Base-by-base conservation (phyloP, 1,140 invertebrate genomes). In the Lasaia peninsularis region DNA sequence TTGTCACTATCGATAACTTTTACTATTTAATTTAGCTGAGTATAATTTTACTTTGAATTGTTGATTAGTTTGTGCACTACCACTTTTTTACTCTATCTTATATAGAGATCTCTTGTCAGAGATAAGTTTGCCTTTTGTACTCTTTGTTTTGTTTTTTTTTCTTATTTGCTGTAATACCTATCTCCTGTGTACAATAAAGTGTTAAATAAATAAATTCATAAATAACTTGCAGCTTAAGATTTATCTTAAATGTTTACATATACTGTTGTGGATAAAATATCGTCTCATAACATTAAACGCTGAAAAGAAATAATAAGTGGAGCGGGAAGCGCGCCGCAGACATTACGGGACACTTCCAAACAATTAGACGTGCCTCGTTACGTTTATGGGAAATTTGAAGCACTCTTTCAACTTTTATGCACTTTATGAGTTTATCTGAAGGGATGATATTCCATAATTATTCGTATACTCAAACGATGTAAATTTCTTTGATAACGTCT, bases 361-460 rank as follows among this genome's bases (percentile, higher is more conserved):
- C 80, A 87, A 87, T 87, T 85, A 87, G 78, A 83, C 62, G 67
- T 59, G 69, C 52, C 75, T 86, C 83, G 80, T 84, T 86, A 83
- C 67, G 67, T 81, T 79, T 66, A 75, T 73, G 64, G 65, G 65
- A 68, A 63, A 63, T 67, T 54, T 57, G 54, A 57, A 63, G 60
- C 62, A 54, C 65, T 68, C 67, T 67, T 71, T 65, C 65, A 48
- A 66, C 64, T 67, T 62, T 67, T 67, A 56, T 74, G 64, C 76
- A 60, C 69, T 74, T 77, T 75, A 74, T 65, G 70, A 65, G 58
- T 62, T 59, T 56, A 64, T 69, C 64, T 72, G 71, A 65, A 71
- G 49, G 58, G 54, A 64, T 68, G 60, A 70, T 69, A 62, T 58
- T 52, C 11, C 52, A 49, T 28, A 51, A 60, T 54, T 54, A 37